Evolutionary conservation across 2,113 vertebrate genomes (phyloP).

Genomic region (Hassar affinis): DNA sequence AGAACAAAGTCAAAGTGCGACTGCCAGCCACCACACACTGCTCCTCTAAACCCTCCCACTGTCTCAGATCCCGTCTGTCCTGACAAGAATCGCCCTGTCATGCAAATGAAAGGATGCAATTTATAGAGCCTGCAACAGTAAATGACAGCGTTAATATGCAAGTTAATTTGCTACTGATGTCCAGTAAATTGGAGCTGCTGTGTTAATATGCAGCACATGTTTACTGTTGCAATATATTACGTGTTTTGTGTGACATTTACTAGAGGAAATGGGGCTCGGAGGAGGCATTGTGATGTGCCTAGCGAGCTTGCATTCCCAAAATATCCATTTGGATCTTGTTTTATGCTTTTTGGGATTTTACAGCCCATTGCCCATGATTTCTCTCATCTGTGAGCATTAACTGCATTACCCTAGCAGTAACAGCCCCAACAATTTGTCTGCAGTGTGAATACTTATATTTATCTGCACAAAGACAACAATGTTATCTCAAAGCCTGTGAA

Average conservation of each 20-base stretch:
- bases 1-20: constrained; percentile 72
- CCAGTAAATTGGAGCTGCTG: constrained; percentile 64
- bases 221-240: constrained; percentile 65
- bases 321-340: constrained; percentile 68
- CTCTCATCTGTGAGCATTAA: constrained; percentile 57
- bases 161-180: constrained; percentile 64
- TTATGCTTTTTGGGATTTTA: constrained; percentile 70
- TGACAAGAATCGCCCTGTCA: constrained; percentile 32
- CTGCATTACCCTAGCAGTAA: constrained; percentile 55
- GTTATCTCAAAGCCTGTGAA: background rate
- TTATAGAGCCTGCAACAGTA: constrained; percentile 64
- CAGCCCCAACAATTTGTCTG: constrained; percentile 38
- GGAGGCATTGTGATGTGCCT: constrained; percentile 71
- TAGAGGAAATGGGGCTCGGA: constrained; percentile 70
- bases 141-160: constrained; percentile 66
- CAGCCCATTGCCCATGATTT: constrained; percentile 63
- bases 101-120: constrained; percentile 61
- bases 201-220: constrained; percentile 66
- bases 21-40: constrained; percentile 59
- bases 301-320: constrained; percentile 67
- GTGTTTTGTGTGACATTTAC: constrained; percentile 72
- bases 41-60: constrained; percentile 1
- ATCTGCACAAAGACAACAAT: constrained; percentile 35
- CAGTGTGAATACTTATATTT: constrained; percentile 41
- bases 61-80: constrained; percentile 26